Conservation (phyloP, 35 echinoderm and acorn worm species). For the Heliocidaris tuberculata region DNA sequence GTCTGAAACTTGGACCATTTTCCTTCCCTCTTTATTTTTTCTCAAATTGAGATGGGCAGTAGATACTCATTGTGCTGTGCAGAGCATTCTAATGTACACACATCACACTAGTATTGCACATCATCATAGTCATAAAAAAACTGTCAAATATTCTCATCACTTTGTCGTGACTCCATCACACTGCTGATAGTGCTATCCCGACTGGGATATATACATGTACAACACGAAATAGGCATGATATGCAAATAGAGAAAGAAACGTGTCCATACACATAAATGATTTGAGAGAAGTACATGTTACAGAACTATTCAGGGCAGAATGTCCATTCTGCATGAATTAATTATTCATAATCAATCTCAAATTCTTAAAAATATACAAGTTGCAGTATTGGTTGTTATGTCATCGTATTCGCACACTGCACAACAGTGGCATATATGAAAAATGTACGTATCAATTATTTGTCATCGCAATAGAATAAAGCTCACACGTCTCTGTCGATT, state of each 20-base stretch:
- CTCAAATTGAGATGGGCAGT: not conserved
- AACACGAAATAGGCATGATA: not conserved
- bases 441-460: slow-evolving; percentile 3
- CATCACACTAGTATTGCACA: slow-evolving; percentile 16
- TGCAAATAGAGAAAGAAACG: slow-evolving; percentile 4
- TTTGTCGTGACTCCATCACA: not conserved
- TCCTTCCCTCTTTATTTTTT: not conserved
- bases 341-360: slow-evolving; percentile 2
- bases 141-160: slow-evolving; percentile 13
- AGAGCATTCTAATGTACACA: slow-evolving; percentile 4
- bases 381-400: slow-evolving; percentile 3
- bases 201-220: not conserved
- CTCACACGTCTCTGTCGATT: not conserved
- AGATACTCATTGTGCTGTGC: not conserved
- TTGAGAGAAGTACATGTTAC: not conserved
- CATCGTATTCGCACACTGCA: not conserved
- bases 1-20: not conserved
- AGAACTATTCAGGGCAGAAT: not conserved
- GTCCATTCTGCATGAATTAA: not conserved
- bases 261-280: not conserved
- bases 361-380: slow-evolving; percentile 19
- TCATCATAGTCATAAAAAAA: slow-evolving; percentile 5
- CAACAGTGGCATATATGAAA: not conserved
- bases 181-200: not conserved
- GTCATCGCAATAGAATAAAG: slow-evolving; percentile 6